Percentiles rank a stretch among this genome's conserved stretches.
Conservation (phyloP, 1,140 invertebrate species). For the Pachypeltis micranthus region DNA sequence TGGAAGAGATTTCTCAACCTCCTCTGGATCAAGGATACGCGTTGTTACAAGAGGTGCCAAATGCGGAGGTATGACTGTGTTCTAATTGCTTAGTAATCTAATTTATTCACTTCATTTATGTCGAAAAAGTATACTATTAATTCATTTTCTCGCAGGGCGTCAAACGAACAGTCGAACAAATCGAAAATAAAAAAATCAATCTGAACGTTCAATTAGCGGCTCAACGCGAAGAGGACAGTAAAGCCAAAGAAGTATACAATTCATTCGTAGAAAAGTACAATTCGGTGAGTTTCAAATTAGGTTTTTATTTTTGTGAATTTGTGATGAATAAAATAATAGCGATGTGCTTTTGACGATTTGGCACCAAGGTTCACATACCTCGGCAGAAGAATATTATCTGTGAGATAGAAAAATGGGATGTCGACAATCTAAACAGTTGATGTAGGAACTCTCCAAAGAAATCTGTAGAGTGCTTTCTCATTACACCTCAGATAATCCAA, state of each 20-base stretch:
- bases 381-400: too few relatives aligned
- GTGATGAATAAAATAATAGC: too few relatives aligned
- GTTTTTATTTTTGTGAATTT: not conserved
- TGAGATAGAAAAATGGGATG: too few relatives aligned
- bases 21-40: slow-evolving; percentile 51
- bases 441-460: too few relatives aligned
- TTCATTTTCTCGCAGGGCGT: slow-evolving; percentile 40
- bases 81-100: not conserved
- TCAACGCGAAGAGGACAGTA: slow-evolving; percentile 57
- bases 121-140: slow-evolving; percentile 16
- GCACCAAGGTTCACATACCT: too few relatives aligned
- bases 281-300: slow-evolving; percentile 37
- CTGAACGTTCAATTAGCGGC: slow-evolving; percentile 54
- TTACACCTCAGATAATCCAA: too few relatives aligned
- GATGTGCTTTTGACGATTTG: too few relatives aligned
- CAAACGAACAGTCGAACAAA: slow-evolving; percentile 51
- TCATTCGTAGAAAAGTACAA: slow-evolving; percentile 60
- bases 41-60: slow-evolving; percentile 55
- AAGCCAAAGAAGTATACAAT: slow-evolving; percentile 51
- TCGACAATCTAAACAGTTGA: too few relatives aligned
- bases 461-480: too few relatives aligned
- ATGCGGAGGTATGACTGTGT: slow-evolving; percentile 43
- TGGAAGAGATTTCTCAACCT: slow-evolving; percentile 51
- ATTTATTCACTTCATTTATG: not conserved
- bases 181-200: slow-evolving; percentile 59